These are phyloP conservation scores for Muscicapa comitata DNA, from an alignment of 2,797 vertebrate genomes.

Conservation along the genomic window DNA sequence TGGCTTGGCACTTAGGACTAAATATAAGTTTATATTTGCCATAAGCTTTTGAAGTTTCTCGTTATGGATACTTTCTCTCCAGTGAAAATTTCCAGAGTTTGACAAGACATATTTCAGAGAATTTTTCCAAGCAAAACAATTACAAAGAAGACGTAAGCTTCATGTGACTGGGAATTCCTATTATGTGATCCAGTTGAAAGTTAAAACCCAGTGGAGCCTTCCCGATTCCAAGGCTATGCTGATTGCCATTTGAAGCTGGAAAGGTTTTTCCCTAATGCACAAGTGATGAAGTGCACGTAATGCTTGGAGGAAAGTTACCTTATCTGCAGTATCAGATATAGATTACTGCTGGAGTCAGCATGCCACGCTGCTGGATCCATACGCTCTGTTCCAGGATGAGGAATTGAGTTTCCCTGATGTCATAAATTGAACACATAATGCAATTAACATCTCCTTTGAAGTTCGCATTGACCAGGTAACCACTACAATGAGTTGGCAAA, in stretches of 20 bases:
- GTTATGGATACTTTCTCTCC: not conserved
- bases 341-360: conserved; percentile 58
- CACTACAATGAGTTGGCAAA: not conserved
- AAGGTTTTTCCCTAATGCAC: conserved; percentile 54
- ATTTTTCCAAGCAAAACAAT: not conserved
- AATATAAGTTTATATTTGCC: not conserved
- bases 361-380: conserved; percentile 9
- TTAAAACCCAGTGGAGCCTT: not conserved
- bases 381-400: not conserved
- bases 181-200: not conserved
- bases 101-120: not conserved
- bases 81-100: not conserved
- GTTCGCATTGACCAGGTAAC: conserved; percentile 27
- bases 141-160: not conserved
- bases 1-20: not conserved
- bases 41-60: not conserved
- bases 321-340: conserved; percentile 66
- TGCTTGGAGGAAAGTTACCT: conserved; percentile 54
- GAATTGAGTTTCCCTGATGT: conserved; percentile 61
- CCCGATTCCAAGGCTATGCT: conserved; percentile 16
- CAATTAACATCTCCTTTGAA: conserved; percentile 40
- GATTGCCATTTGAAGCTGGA: conserved; percentile 56
- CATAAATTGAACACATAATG: conserved; percentile 38
- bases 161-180: not conserved
- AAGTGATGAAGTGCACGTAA: conserved; percentile 53